A percentile compares a stretch with the other conserved stretches of the same genome.
phyloP scores from a whole-genome alignment of 2,113 vertebrate species.

The Plecotus auritus region DNA sequence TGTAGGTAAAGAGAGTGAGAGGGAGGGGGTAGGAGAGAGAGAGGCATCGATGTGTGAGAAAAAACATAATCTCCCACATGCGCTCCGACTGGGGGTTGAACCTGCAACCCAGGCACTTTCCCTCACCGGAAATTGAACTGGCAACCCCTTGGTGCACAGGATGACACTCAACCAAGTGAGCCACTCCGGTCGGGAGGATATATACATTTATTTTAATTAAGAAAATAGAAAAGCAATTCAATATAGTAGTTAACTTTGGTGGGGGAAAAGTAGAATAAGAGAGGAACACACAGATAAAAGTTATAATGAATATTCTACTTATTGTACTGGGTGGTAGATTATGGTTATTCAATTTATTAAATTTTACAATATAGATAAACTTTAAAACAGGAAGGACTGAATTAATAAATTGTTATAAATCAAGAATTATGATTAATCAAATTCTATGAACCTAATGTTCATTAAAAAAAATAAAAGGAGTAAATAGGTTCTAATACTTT shows the following conservation, averaged over 20 bases:
- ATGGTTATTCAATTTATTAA: background rate
- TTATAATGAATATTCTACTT: background rate
- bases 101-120: too few relatives aligned
- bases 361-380: background rate
- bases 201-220: background rate
- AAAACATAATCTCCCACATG: too few relatives aligned
- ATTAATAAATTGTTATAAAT: background rate
- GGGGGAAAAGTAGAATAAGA: background rate
- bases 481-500: background rate
- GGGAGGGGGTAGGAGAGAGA: too few relatives aligned
- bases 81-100: too few relatives aligned
- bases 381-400: background rate
- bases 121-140: too few relatives aligned
- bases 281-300: background rate
- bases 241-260: background rate
- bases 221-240: background rate
- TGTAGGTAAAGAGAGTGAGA: too few relatives aligned
- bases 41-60: too few relatives aligned
- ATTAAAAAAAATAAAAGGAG: background rate
- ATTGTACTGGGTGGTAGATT: background rate
- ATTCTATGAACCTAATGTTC: background rate
- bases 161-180: too few relatives aligned
- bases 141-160: too few relatives aligned
- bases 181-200: too few relatives aligned
- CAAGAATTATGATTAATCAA: background rate